Conservation (phyloP, 2,113 vertebrate species). For the Cacatua alba region DNA sequence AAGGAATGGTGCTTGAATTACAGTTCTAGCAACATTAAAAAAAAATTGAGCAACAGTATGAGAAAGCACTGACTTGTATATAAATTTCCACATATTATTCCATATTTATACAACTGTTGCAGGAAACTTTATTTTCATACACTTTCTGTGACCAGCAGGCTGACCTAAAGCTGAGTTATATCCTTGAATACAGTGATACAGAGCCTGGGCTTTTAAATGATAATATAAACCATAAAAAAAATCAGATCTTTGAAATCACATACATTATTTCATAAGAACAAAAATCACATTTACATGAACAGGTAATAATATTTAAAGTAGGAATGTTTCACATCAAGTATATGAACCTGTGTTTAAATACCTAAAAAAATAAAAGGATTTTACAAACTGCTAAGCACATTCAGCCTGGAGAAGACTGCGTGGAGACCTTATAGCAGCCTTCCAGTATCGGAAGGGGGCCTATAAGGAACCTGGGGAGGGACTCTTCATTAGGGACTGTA, state of each 20-base stretch:
- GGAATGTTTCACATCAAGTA: neutral
- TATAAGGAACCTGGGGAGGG: no score
- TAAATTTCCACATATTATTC: neutral
- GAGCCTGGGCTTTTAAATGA: neutral
- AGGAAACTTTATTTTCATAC: neutral
- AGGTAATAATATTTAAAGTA: neutral
- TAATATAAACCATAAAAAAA: neutral
- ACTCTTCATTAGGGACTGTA: no score
- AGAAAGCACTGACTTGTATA: neutral
- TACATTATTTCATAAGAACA: neutral
- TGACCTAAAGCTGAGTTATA: neutral
- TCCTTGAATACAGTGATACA: neutral
- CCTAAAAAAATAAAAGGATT: neutral
- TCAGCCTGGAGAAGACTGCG: no score
- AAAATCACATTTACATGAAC: neutral
- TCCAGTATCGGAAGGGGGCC: no score
- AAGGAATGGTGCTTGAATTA: neutral
- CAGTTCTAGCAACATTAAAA: neutral
- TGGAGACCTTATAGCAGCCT: no score
- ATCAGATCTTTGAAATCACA: neutral
- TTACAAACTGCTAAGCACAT: neutral
- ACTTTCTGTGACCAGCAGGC: neutral
- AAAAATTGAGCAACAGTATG: neutral
- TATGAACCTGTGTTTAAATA: neutral
- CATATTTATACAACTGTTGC: neutral